Evolutionary conservation across 2,888 invertebrate genomes (phyloP).

Genomic region (Luperina testacea): DNA sequence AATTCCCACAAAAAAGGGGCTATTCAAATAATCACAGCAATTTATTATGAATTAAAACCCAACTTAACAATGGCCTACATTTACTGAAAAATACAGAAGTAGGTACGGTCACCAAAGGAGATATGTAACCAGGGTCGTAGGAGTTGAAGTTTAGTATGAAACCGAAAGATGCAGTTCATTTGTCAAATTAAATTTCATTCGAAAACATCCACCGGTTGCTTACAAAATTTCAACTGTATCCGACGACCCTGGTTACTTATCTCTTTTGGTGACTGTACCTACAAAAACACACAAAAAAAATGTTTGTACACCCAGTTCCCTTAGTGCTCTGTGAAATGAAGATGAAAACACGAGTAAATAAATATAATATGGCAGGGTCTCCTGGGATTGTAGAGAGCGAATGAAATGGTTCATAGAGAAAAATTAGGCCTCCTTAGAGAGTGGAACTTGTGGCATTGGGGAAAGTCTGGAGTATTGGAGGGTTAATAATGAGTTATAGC

Average conservation of each 20-base stretch:
- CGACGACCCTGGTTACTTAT: no score
- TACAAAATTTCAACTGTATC: no score
- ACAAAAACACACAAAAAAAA: conserved; percentile 15
- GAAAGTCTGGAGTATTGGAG: background rate
- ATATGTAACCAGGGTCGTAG: no score
- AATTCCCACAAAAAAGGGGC: background rate
- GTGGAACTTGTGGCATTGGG: background rate
- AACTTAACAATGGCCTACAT: background rate
- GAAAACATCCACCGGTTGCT: no score
- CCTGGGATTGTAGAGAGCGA: conserved; percentile 5
- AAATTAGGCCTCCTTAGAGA: conserved; percentile 14
- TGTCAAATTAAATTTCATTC: no score
- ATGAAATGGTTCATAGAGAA: conserved; percentile 37
- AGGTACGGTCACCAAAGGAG: background rate
- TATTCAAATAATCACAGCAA: conserved; percentile 1
- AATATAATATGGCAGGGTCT: conserved; percentile 27
- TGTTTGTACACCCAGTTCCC: conserved; percentile 11
- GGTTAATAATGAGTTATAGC: conserved; percentile 1
- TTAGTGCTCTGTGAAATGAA: conserved; percentile 39
- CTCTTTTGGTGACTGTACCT: no score
- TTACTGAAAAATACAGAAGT: background rate
- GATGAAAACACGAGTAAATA: conserved; percentile 52
- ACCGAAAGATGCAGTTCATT: no score
- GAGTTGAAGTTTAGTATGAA: no score
- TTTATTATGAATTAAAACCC: conserved; percentile 22